Percentiles rank a stretch among this genome's conserved stretches.
Evolutionary conservation across 2,797 vertebrate genomes (phyloP).

Genomic region (Furcifer pardalis): DNA sequence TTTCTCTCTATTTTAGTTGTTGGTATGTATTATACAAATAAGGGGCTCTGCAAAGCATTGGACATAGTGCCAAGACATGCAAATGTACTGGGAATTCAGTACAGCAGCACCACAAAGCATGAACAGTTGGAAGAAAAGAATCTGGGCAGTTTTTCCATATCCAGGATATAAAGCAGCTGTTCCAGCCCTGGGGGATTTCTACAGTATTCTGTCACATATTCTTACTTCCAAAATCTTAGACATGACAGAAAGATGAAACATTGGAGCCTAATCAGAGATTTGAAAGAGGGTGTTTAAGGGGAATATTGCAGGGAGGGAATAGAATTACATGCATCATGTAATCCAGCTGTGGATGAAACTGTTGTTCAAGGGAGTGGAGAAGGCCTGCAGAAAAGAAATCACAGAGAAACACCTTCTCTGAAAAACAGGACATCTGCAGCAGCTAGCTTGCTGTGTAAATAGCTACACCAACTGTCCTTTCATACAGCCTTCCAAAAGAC

Average conservation of each 20-base stretch:
- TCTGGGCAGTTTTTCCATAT: background rate
- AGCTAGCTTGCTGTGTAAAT: background rate
- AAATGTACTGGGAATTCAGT: rapidly evolving
- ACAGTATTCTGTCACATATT: constrained; percentile 3
- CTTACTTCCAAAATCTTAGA: constrained; percentile 27
- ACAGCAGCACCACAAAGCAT: background rate
- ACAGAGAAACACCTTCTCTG: background rate
- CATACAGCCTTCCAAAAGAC: constrained; percentile 7
- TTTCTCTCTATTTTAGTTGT: background rate
- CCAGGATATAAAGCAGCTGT: constrained; percentile 45
- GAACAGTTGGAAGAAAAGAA: constrained; percentile 46
- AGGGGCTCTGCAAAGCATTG: background rate
- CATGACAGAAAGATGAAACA: constrained; percentile 13
- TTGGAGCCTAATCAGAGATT: constrained; percentile 5
- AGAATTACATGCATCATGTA: constrained; percentile 36
- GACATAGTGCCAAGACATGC: background rate
- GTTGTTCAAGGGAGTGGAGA: background rate
- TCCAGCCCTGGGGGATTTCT: background rate
- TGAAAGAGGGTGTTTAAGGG: constrained; percentile 4
- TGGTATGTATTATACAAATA: background rate
- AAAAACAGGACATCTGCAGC: background rate
- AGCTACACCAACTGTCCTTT: background rate
- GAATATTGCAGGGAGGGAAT: background rate
- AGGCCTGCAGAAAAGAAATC: background rate
- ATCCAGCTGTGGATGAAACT: constrained; percentile 9